Conservation (phyloP, 2,113 vertebrate species). For the Notiomystis cincta region DNA sequence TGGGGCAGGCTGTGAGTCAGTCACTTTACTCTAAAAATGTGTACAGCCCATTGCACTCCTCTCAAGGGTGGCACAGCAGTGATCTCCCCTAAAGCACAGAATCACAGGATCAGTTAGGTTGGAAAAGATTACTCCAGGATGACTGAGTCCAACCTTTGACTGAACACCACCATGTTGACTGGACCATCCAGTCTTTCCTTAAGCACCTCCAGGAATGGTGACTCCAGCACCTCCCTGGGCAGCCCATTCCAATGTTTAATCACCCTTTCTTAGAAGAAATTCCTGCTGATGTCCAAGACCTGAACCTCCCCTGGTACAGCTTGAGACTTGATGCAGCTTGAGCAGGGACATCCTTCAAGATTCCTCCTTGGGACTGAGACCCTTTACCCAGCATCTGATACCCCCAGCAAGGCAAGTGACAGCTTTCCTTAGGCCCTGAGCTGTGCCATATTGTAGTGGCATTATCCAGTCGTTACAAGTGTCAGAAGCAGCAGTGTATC, state of each 20-base stretch:
- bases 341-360: not conserved
- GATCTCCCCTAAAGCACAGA: not conserved
- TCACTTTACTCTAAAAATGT: not conserved
- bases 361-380: not conserved
- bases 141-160: not conserved
- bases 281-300: not conserved
- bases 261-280: not conserved
- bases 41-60: not conserved
- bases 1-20: not conserved
- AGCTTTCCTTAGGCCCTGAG: not conserved
- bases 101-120: not conserved
- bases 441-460: rapidly evolving
- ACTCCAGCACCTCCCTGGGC: too few relatives aligned
- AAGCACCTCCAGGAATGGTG: not conserved
- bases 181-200: not conserved
- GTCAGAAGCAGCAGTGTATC: not conserved
- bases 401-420: rapidly evolving
- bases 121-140: not conserved
- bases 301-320: not conserved
- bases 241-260: not conserved
- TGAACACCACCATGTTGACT: not conserved
- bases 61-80: rapidly evolving
- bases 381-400: not conserved
- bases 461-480: not conserved
- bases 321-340: not conserved